A percentile compares a stretch with the other conserved stretches of the same genome.
phyloP scores from a whole-genome alignment of 2,888 invertebrate species.

The Miltochrista miniata region DNA sequence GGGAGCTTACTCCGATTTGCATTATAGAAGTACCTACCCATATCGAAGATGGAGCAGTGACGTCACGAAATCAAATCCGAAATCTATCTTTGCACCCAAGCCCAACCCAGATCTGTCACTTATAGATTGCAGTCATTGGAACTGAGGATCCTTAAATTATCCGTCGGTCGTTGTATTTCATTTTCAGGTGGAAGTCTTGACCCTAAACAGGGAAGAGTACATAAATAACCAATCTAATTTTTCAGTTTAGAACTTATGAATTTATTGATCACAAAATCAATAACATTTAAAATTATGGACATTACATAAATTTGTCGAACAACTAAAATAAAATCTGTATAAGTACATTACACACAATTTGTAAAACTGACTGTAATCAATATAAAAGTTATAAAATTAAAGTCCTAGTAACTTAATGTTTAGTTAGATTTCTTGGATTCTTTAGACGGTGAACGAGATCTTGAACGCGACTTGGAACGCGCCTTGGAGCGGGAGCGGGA shows the following conservation, averaged over 20 bases:
- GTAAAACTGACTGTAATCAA: conserved; percentile 24
- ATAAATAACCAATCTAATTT: conserved; percentile 1
- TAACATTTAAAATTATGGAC: conserved; percentile 49
- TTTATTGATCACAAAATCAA: conserved; percentile 67
- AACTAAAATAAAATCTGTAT: conserved; percentile 37
- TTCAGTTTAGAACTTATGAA: conserved; percentile 46
- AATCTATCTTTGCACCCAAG: no score
- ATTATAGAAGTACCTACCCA: no score
- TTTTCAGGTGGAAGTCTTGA: no score
- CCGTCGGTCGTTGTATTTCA: no score
- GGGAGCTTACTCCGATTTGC: no score
- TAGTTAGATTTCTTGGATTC: conserved; percentile 79
- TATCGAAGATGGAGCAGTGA: no score
- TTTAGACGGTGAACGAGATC: conserved; percentile 78
- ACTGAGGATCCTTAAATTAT: no score
- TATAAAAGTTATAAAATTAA: conserved; percentile 4
- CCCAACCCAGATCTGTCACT: no score
- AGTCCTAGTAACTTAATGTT: conserved; percentile 41
- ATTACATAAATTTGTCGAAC: no score
- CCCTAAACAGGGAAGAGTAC: not conserved
- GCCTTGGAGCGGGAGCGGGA: conserved; percentile 80
- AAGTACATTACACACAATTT: no score
- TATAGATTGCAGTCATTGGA: no score
- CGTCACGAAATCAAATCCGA: no score
- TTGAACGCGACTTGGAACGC: conserved; percentile 75